Evolutionary conservation across 30 jellyfish, hydroid and myxozoan genomes (phyloP), one percentile per base, ranked within the genome.

Genomic region (Cassiopea andromeda): DNA sequence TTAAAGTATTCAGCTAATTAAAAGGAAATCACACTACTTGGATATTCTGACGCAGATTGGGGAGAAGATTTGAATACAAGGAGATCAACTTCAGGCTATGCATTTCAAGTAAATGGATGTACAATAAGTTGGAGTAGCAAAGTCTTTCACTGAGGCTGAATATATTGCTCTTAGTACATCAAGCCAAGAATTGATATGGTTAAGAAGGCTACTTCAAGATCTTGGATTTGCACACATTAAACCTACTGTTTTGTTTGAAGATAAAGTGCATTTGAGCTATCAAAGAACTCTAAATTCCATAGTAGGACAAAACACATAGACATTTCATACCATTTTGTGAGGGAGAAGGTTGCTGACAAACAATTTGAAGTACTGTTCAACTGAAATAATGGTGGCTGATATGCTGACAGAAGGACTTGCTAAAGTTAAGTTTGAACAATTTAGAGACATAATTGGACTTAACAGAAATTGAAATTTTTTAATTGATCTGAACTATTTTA

Each of bases 1-100:
- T 67, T 83, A 46, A 64, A 38, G 27, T 83, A 19, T 46, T 77
- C 85, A 10, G 85, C 73, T 77, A 69, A 59, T 38, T 45, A 60
- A 18, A 46, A 59, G 1, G 60, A 60, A n/a, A 48, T 9, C 44
- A 47, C 54, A 12, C 54, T 80, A 80, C 2, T 10, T 3, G 91
- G 75, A 4, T 82, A 43, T 45, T 50, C 74, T 75, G 93, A 85
- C 73, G 87, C 93, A 44, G 85, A 83, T 70, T 83, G 92, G 92
- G 91, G 74, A 0, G 89, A 81, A 1, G 80, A 80, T 80, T 57
- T 59, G 44, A 58, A 48, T 83, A 83, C 75, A 15, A 64, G 83
- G 44, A 61, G 74, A 14, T 83, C 93, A 38, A 85, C 93, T 46
- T 71, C 93, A 44, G 93, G 93, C 18, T 85, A 85, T 59, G 71